Evolutionary conservation across 2,888 invertebrate genomes (phyloP), one percentile per base, ranked within the genome.

Genomic region (Aphrophora alni): DNA sequence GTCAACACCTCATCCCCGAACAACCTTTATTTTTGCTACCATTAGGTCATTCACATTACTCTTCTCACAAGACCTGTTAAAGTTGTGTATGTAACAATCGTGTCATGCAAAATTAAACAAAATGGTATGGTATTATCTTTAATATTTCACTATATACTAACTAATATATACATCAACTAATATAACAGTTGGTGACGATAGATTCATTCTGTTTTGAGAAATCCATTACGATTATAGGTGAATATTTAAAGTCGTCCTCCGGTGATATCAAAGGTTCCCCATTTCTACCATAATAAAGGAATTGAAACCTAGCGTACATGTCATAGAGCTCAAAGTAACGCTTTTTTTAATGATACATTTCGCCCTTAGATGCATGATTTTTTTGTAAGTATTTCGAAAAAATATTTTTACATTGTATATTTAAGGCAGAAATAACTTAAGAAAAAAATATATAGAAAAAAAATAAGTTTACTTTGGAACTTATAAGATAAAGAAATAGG

Each of bases 331-430:
- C 24, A 26, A 85, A 83, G 79, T 70, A 86, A 38, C 85, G 82
- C 51, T 86, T 85, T 5, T 84, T 83, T 7, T 78, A 86, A 86
- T 68, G 85, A 83, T 25, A 86, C 27, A 83, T 87, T 87, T 80
- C n/a, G n/a, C n/a, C n/a, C n/a, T n/a, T n/a, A n/a, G n/a, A n/a
- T n/a, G n/a, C n/a, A n/a, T n/a, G n/a, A n/a, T n/a, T n/a, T n/a
- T n/a, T n/a, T n/a, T n/a, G n/a, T n/a, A n/a, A n/a, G n/a, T n/a
- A n/a, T n/a, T n/a, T n/a, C n/a, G n/a, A n/a, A n/a, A n/a, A n/a
- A n/a, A n/a, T n/a, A n/a, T n/a, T n/a, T n/a, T n/a, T n/a, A n/a
- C n/a, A n/a, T n/a, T n/a, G n/a, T n/a, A n/a, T n/a, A n/a, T n/a
- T n/a, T n/a, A n/a, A n/a, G n/a, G n/a, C n/a, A n/a, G n/a, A n/a